Evolutionary conservation across 2,888 invertebrate species (phyloP).

Genomic region (Adela reaumurella): DNA sequence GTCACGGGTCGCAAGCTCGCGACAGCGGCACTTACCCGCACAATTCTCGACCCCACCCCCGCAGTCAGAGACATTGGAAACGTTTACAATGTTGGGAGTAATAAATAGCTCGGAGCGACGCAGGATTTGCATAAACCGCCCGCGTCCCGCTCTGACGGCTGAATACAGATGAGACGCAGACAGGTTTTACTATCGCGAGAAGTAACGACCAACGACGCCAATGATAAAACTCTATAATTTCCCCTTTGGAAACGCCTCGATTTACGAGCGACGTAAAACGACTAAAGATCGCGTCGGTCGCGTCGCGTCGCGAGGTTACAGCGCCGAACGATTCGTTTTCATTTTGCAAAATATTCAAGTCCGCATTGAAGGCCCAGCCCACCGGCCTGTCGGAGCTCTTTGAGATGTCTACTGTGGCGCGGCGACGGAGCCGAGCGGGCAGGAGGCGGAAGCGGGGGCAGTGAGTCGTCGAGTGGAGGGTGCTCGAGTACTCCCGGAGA

Average conservation of each 20-base stretch:
- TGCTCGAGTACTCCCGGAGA: neutral
- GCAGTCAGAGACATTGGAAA: constrained; percentile 15
- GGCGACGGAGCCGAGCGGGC: too few relatives aligned
- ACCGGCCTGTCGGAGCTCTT: too few relatives aligned
- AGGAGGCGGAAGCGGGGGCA: too few relatives aligned
- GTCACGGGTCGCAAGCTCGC: too few relatives aligned
- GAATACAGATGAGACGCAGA: constrained; percentile 31
- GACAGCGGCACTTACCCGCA: too few relatives aligned
- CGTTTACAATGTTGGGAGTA: constrained; percentile 25
- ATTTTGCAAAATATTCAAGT: too few relatives aligned
- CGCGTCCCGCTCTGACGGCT: constrained; percentile 19
- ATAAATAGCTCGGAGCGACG: constrained; percentile 23
- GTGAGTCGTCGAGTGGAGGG: neutral
- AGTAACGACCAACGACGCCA: constrained; percentile 19
- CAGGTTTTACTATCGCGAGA: constrained; percentile 18
- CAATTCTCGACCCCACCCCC: neutral
- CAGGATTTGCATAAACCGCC: constrained; percentile 34
- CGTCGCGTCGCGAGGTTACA: too few relatives aligned
- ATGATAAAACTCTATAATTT: constrained; percentile 29
- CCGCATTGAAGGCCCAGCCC: too few relatives aligned
- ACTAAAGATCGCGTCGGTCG: too few relatives aligned
- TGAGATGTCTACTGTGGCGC: too few relatives aligned
- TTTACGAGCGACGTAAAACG: neutral
- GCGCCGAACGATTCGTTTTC: too few relatives aligned
- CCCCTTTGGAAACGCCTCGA: constrained; percentile 17